Conservation (phyloP, 2,797 vertebrate genomes). For the Gobionotothen gibberifrons region DNA sequence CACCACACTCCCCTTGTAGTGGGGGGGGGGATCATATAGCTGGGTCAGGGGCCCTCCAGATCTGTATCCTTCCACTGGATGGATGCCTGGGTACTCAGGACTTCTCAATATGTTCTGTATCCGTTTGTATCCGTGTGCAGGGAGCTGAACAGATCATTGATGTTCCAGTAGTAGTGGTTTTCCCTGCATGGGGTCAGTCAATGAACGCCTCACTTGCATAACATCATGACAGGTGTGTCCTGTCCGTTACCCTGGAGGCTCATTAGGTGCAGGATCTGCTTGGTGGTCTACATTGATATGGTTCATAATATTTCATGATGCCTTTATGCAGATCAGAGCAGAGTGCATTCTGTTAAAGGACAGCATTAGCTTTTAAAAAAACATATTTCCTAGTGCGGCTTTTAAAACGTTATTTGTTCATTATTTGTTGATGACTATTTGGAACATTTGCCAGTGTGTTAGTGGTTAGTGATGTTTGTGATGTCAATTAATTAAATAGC, state of each 20-base stretch:
- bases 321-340: neutral
- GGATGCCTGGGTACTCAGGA: neutral
- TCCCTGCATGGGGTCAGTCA: slow-evolving; percentile 15
- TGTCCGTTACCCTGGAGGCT: neutral
- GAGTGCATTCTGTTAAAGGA: neutral
- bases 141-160: neutral
- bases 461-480: neutral
- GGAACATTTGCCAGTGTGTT: neutral
- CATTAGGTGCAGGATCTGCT: slow-evolving; percentile 13
- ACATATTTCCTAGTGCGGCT: neutral
- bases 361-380: neutral
- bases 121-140: neutral
- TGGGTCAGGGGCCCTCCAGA: slow-evolving; percentile 7
- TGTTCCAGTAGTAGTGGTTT: slow-evolving; percentile 5
- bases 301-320: slow-evolving; percentile 7
- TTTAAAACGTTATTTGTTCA: neutral
- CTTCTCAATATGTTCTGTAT: neutral
- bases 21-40: slow-evolving; percentile 10
- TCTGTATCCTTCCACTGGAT: neutral
- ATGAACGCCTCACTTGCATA: neutral
- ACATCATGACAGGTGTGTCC: neutral
- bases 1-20: neutral
- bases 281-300: neutral
- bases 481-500: neutral
- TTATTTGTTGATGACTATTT: slow-evolving; percentile 8